Evolutionary conservation across 2,113 vertebrate species (phyloP), one percentile per base, ranked within the genome.

Genomic region (Saccopteryx bilineata): DNA sequence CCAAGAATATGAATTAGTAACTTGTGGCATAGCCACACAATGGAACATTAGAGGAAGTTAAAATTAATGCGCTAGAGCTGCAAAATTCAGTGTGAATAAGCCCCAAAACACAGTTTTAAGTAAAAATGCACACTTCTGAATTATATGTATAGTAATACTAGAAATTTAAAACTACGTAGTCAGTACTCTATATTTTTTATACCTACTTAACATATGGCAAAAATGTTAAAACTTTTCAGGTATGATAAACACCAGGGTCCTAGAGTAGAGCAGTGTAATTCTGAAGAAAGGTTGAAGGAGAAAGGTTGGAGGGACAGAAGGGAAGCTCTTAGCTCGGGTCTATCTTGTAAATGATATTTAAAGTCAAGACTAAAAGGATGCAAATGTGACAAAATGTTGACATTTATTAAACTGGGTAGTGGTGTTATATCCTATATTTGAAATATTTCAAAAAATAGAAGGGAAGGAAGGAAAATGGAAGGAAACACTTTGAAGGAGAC

Each of bases 401-500:
- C 14, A 90, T 46, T 39, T 5, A 63, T 5, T 33, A 69, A 85
- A 76, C 12, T 65, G 15, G 5, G 4, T 12, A 75, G 26, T 46
- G 11, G 5, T 91, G 17, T 54, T 88, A 7, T 56, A 50, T 69
- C 83, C 9, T 69, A 19, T 71, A 90, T 56, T 19, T 71, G 18
- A 90, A 94, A 82, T 78, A 76, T 65, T 87, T 78, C 28, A 50
- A 93, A 87, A 93, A 21, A 60, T 11, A 60, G 23, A 76, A 82
- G 28, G 11, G 31, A 7, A n/a, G 6, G 28, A 3, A 71, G 1
- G 9, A 39, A 23, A 6, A 61, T 33, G 15, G 12, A 78, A 4
- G 3, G 26, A 63, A 39, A 86, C 14, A 68, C 2, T 52, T 61
- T 88, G 54, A 85, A 52, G 85, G 2, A 90, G 56, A 54, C 4